Conservation (phyloP, 2,113 vertebrate species). For the Gadus macrocephalus region DNA sequence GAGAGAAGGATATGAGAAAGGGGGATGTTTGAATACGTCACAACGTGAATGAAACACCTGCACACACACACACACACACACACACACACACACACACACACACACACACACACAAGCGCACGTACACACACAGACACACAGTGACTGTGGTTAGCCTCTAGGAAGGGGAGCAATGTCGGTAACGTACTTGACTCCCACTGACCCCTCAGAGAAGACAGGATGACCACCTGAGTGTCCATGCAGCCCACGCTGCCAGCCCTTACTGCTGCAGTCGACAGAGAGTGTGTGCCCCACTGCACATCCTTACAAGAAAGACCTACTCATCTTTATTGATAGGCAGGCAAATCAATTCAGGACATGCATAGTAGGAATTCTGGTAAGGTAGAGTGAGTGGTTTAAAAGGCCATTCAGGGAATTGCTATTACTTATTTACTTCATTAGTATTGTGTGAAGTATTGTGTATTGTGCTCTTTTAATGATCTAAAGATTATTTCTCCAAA, state of each 20-base stretch:
- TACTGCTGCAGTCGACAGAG: conserved; percentile 35
- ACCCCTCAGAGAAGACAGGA: conserved; percentile 39
- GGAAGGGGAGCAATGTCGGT: conserved; percentile 42
- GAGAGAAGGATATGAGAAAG: conserved; percentile 13
- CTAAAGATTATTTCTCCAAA: conserved; percentile 7
- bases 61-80: conserved; percentile 12
- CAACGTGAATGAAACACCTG: conserved; percentile 12
- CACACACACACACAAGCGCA: conserved; percentile 12
- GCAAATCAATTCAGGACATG: conserved; percentile 74
- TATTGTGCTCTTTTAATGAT: neutral
- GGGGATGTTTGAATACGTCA: conserved; percentile 27
- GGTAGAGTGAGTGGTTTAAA: neutral
- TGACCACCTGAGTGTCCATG: conserved; percentile 57
- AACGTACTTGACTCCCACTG: conserved; percentile 54
- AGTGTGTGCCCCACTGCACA: conserved; percentile 43
- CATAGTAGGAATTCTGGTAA: conserved; percentile 77
- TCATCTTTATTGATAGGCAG: conserved; percentile 38
- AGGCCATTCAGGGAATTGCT: conserved; percentile 6
- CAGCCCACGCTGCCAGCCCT: conserved; percentile 56
- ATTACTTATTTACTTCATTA: conserved; percentile 7
- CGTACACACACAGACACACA: neutral
- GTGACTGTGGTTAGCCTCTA: conserved; percentile 21
- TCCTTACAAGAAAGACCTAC: conserved; percentile 35
- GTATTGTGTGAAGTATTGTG: neutral
- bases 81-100: conserved; percentile 12